phyloP scores from a whole-genome alignment of 1,140 invertebrate genomes.

The Epicauta chinensis region DNA sequence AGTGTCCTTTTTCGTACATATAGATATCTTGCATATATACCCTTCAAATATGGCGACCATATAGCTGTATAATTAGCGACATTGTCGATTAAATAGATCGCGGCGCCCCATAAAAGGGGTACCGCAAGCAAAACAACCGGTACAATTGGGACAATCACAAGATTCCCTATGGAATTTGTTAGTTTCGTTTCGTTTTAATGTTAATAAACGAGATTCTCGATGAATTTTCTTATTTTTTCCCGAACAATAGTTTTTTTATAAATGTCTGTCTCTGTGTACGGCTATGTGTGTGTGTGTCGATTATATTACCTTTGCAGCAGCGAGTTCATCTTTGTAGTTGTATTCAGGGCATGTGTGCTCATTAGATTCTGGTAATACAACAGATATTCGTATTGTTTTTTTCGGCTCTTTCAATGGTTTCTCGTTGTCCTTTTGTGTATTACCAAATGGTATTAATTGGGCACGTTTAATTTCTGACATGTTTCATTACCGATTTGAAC shows the following conservation, averaged over 20 bases:
- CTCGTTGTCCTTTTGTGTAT: slow-evolving; percentile 33
- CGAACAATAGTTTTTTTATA: slow-evolving; percentile 1
- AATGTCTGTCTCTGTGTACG: slow-evolving; percentile 34
- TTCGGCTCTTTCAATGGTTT: slow-evolving; percentile 28
- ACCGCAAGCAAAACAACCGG: background rate
- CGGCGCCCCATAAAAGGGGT: background rate
- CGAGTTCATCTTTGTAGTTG: slow-evolving; percentile 57
- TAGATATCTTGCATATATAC: slow-evolving; percentile 15
- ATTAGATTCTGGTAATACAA: slow-evolving; percentile 56
- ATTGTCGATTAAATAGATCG: background rate
- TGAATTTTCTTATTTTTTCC: background rate
- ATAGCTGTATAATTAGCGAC: background rate
- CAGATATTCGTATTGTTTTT: slow-evolving; percentile 49
- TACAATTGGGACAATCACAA: background rate
- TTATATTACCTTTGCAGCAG: slow-evolving; percentile 53
- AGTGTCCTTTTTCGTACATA: slow-evolving; percentile 27
- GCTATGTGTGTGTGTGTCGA: slow-evolving; percentile 42
- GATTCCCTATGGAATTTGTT: background rate
- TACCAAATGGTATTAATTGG: slow-evolving; percentile 31
- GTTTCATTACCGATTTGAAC: slow-evolving; percentile 34
- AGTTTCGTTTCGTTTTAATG: background rate
- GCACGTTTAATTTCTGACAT: slow-evolving; percentile 41
- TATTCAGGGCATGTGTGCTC: slow-evolving; percentile 59
- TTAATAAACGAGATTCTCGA: background rate
- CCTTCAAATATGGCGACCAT: slow-evolving; percentile 38